A percentile compares a stretch with the other conserved stretches of the same genome.
Conservation (phyloP, 2,113 vertebrate species). For the Egretta garzetta region DNA sequence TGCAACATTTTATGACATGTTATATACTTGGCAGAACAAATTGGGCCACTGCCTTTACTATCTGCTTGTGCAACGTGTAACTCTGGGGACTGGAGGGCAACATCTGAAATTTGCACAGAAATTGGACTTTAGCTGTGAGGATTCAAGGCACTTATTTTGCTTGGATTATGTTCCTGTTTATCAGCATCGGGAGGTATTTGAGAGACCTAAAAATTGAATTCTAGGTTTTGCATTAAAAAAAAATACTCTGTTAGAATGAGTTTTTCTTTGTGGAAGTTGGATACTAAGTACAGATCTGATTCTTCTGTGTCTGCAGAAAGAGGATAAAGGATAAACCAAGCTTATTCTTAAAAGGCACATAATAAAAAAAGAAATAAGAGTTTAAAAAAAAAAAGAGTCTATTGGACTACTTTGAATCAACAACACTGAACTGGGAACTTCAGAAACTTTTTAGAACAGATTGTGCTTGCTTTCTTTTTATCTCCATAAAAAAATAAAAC, state of each 20-base stretch:
- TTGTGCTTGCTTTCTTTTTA: background rate
- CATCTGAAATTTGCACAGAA: constrained; percentile 63
- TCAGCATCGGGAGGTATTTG: constrained; percentile 17
- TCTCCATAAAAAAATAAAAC: background rate
- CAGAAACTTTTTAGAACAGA: background rate
- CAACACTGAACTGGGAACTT: background rate
- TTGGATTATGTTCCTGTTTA: constrained; percentile 64
- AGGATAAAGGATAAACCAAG: constrained; percentile 53
- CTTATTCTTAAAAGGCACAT: constrained; percentile 23
- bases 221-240: constrained; percentile 48
- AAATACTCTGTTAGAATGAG: constrained; percentile 23
- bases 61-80: background rate
- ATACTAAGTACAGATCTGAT: constrained; percentile 43
- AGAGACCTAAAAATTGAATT: constrained; percentile 61
- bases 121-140: constrained; percentile 61
- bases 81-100: constrained; percentile 4
- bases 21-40: background rate
- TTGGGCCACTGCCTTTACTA: background rate
- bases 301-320: constrained; percentile 16
- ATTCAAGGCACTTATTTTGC: constrained; percentile 44
- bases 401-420: background rate
- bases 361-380: constrained; percentile 32
- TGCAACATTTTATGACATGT: background rate
- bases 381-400: background rate
- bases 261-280: constrained; percentile 42